These are phyloP conservation scores for Dicrostonyx torquatus DNA, from an alignment of 2,797 vertebrate species.

Conservation along the genomic window DNA sequence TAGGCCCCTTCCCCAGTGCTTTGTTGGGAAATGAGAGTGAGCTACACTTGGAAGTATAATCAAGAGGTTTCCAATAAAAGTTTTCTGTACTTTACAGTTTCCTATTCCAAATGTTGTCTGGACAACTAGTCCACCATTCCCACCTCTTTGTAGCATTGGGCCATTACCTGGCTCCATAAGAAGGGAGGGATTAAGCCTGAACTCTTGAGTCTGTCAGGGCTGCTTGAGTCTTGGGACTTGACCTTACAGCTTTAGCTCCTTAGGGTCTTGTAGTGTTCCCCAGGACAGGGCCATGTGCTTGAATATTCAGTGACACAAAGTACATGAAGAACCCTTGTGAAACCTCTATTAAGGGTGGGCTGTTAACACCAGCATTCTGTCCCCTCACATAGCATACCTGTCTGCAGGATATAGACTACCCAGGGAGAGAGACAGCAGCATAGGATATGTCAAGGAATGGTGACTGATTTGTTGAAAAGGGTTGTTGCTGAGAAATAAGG, in stretches of 20 bases:
- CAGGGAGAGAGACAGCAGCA: neutral
- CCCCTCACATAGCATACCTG: neutral
- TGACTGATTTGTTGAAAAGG: neutral
- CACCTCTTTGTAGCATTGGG: neutral
- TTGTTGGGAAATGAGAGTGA: slow-evolving; percentile 79
- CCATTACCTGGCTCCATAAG: accelerated
- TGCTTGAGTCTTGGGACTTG: neutral
- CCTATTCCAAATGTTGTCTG: neutral
- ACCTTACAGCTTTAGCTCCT: neutral
- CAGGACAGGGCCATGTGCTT: neutral
- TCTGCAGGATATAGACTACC: neutral
- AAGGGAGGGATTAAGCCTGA: neutral
- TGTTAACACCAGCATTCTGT: neutral
- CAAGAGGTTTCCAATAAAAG: slow-evolving; percentile 87
- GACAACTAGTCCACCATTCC: neutral
- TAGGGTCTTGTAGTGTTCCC: neutral
- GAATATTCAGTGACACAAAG: neutral
- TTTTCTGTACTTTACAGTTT: slow-evolving; percentile 83
- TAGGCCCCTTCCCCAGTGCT: neutral
- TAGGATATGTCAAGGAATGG: accelerated
- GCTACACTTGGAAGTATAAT: slow-evolving; percentile 82
- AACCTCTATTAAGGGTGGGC: neutral
- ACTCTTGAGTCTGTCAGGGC: neutral
- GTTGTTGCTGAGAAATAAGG: neutral
- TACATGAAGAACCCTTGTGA: neutral